A percentile compares a stretch with the other conserved stretches of the same genome.
Evolutionary conservation across 2,797 vertebrate genomes (phyloP).

Genomic region (Alosa sapidissima): DNA sequence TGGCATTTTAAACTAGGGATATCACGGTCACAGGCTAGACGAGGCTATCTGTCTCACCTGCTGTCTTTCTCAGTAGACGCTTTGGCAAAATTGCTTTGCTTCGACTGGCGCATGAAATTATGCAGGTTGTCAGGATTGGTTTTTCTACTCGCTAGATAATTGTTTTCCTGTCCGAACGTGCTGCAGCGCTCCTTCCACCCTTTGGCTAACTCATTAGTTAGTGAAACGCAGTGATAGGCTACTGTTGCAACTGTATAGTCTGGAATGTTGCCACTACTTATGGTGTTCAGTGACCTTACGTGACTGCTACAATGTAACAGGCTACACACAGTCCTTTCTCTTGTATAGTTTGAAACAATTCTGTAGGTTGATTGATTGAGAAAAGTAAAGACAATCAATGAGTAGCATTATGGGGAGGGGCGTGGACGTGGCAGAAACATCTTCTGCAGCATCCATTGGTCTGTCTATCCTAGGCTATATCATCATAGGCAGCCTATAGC

Average conservation of each 20-base stretch:
- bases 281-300: neutral
- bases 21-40: neutral
- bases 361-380: neutral
- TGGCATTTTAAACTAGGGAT: neutral
- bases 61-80: neutral
- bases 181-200: neutral
- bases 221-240: neutral
- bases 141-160: neutral
- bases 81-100: neutral
- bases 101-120: neutral
- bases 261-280: neutral
- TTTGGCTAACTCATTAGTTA: neutral
- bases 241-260: too few species aligned
- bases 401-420: neutral
- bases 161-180: neutral
- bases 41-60: neutral
- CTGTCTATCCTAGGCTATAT: too few species aligned
- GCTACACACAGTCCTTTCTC: neutral
- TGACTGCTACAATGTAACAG: neutral
- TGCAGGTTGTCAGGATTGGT: neutral
- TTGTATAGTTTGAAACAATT: neutral
- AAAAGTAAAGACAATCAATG: neutral
- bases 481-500: too few species aligned
- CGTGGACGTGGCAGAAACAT: conserved; percentile 35
- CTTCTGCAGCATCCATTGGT: neutral